These are phyloP conservation scores for Nematostella vectensis DNA, from an alignment of 92 coral and sea anemone species.

Conservation along the genomic window DNA sequence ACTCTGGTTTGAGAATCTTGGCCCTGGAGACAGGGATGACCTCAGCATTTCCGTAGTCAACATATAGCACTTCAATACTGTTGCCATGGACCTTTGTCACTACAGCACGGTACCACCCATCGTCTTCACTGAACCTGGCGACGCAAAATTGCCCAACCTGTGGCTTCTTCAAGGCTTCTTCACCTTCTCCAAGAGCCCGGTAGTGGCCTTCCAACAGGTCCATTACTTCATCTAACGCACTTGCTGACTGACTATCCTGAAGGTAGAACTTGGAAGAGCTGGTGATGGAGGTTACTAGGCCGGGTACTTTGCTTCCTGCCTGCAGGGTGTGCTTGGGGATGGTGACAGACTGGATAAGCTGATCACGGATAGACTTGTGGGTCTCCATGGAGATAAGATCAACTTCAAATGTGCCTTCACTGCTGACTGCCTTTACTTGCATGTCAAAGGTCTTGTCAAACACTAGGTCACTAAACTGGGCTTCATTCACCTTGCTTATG, in stretches of 20 bases:
- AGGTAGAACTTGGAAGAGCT: conserved; percentile 53
- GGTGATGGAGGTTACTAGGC: conserved; percentile 41
- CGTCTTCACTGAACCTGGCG: conserved; percentile 71
- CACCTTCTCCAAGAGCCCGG: conserved; percentile 36
- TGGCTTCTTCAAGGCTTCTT: conserved; percentile 48
- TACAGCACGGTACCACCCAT: conserved; percentile 90
- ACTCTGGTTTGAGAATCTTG: conserved; percentile 53
- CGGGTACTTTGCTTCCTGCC: conserved; percentile 54
- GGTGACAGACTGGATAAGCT: conserved; percentile 7
- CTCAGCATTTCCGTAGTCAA: conserved; percentile 90
- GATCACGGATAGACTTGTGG: conserved; percentile 22
- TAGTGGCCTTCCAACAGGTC: conserved; percentile 47
- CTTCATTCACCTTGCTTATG: conserved; percentile 1
- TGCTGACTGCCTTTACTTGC: conserved; percentile 18
- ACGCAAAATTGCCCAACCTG: conserved; percentile 57
- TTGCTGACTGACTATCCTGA: conserved; percentile 51
- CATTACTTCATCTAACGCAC: conserved; percentile 60
- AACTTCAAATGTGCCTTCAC: conserved; percentile 24
- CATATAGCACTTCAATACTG: conserved; percentile 44
- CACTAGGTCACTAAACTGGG: conserved; percentile 39
- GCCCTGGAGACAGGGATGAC: conserved; percentile 52
- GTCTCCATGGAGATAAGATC: conserved; percentile 39
- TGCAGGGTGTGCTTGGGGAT: conserved; percentile 24
- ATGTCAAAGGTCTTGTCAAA: conserved; percentile 50
- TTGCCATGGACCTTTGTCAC: conserved; percentile 35